phyloP scores from a whole-genome alignment of 2,888 invertebrate genomes.

The Emesis russula region DNA sequence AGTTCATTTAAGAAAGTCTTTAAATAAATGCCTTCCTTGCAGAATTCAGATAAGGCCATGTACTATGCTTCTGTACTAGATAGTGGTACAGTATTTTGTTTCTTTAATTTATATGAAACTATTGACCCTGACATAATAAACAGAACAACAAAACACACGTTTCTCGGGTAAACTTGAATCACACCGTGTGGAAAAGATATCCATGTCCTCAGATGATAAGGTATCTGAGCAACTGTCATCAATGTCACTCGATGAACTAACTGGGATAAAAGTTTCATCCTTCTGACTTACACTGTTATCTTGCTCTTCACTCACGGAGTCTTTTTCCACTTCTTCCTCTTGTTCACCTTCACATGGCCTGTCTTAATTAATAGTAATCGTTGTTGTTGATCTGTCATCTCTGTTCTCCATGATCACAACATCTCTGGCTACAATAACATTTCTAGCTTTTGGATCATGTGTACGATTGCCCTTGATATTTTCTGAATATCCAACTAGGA shows the following conservation, averaged over 20 bases:
- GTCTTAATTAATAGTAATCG: constrained; percentile 44
- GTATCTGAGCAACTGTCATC: constrained; percentile 16
- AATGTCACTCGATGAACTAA: constrained; percentile 23
- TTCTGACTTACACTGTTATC: background rate
- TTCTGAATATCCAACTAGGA: constrained; percentile 82
- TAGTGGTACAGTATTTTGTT: too few relatives aligned
- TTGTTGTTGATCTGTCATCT: constrained; percentile 34
- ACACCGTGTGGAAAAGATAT: background rate
- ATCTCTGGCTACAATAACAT: constrained; percentile 71
- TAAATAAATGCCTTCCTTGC: too few relatives aligned
- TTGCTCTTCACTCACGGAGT: background rate
- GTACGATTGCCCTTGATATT: constrained; percentile 84
- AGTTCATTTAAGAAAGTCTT: too few relatives aligned
- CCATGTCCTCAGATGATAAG: too few relatives aligned
- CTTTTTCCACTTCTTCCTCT: background rate
- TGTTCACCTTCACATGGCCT: constrained; percentile 26
- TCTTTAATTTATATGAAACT: too few relatives aligned
- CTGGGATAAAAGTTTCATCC: constrained; percentile 31
- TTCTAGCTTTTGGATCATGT: constrained; percentile 74
- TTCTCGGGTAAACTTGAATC: constrained; percentile 37
- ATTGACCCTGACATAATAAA: too few relatives aligned
- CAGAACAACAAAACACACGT: too few relatives aligned
- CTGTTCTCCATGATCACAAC: constrained; percentile 67
- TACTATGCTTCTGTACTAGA: too few relatives aligned
- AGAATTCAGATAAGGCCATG: too few relatives aligned